phyloP scores from a whole-genome alignment of 2,113 vertebrate genomes.

The Pseudorhombus dupliciocellatus region DNA sequence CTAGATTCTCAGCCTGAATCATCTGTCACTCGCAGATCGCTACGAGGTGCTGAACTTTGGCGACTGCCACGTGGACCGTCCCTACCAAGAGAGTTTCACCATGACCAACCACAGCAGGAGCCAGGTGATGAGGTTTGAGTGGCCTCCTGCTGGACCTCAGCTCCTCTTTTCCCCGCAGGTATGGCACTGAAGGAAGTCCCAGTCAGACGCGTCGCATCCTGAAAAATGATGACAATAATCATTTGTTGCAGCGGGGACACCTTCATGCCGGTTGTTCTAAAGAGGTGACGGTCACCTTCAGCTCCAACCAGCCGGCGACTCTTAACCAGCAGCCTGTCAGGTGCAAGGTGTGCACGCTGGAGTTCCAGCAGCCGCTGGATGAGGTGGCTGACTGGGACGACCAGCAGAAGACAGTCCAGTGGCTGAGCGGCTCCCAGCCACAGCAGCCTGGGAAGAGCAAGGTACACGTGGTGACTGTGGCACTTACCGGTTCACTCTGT shows the following conservation, averaged over 20 bases:
- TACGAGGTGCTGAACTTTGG: conserved; percentile 86
- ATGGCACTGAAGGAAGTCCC: not conserved
- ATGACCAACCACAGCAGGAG: conserved; percentile 85
- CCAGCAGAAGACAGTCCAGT: conserved; percentile 74
- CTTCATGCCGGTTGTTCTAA: conserved; percentile 90
- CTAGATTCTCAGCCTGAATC: conserved; percentile 19
- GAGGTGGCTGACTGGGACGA: conserved; percentile 90
- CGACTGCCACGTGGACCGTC: conserved; percentile 81
- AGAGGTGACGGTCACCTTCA: conserved; percentile 83
- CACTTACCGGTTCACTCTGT: not conserved
- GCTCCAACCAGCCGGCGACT: conserved; percentile 71
- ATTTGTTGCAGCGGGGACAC: conserved; percentile 83
- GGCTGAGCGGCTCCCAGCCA: conserved; percentile 72
- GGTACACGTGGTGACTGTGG: conserved; percentile 63
- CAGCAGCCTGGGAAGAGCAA: conserved; percentile 73
- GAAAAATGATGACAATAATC: not conserved
- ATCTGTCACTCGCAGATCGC: conserved; percentile 64
- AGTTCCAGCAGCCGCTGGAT: conserved; percentile 80
- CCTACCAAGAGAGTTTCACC: conserved; percentile 81
- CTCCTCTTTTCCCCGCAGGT: conserved; percentile 86
- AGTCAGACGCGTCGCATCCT: too few species aligned
- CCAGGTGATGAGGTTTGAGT: conserved; percentile 85
- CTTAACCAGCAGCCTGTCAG: conserved; percentile 75
- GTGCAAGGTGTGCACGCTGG: conserved; percentile 83
- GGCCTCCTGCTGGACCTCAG: conserved; percentile 70